A percentile compares a stretch with the other conserved stretches of the same genome.
Conservation (phyloP, 2,113 vertebrate species). For the Shinisaurus crocodilurus region DNA sequence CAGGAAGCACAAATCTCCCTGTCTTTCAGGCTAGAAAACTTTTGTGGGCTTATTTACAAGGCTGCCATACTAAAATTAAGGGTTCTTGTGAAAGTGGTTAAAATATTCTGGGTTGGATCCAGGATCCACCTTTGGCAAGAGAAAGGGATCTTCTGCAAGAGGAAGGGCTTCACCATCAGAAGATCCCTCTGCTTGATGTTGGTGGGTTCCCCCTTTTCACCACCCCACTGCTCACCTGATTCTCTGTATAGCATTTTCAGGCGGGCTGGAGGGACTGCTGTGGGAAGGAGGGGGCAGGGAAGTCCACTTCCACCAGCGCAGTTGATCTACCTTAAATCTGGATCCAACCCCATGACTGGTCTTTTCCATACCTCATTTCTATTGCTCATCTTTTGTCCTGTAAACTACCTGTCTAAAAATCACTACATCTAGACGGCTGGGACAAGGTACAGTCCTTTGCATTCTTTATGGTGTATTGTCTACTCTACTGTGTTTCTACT, state of each 20-base stretch:
- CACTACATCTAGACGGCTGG: neutral
- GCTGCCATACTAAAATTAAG: accelerated
- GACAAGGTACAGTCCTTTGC: neutral
- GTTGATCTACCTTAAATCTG: too few species aligned
- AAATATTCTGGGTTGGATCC: neutral
- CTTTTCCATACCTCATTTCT: conserved; percentile 3
- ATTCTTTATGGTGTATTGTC: conserved; percentile 9
- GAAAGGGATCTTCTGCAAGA: too few species aligned
- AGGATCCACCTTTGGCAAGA: too few species aligned
- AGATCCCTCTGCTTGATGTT: too few species aligned
- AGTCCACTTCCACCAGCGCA: too few species aligned
- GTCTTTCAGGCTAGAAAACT: neutral
- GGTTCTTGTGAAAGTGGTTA: neutral
- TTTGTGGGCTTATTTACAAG: neutral
- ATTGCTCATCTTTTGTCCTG: conserved; percentile 8
- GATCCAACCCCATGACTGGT: neutral
- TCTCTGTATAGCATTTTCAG: too few species aligned
- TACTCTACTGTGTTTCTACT: neutral
- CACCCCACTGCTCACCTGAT: too few species aligned
- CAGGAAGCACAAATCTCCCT: neutral
- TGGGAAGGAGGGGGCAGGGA: too few species aligned
- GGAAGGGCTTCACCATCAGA: too few species aligned
- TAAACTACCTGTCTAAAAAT: conserved; percentile 18
- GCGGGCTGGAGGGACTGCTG: too few species aligned
- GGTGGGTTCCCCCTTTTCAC: too few species aligned